A percentile compares a stretch with the other conserved stretches of the same genome.
Evolutionary conservation across 2,797 vertebrate genomes (phyloP).

Genomic region (Leptatherina wallacei): DNA sequence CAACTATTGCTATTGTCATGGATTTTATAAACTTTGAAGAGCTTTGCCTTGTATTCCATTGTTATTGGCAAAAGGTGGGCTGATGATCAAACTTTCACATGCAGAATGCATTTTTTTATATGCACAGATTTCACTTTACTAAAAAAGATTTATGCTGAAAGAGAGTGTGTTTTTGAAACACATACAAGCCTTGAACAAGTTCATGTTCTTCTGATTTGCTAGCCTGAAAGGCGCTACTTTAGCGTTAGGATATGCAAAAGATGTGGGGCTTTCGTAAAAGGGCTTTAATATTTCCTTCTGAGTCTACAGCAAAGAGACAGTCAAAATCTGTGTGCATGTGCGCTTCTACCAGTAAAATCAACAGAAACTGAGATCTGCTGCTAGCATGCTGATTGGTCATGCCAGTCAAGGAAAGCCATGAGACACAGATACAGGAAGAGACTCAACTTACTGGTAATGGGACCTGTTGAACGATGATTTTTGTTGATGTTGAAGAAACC

Average conservation of each 20-base stretch:
- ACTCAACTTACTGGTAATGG: not conserved
- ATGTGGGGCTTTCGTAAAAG: not conserved
- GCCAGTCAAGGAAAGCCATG: not conserved
- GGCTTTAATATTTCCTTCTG: not conserved
- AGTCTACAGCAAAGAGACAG: no score
- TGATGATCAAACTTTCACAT: no score
- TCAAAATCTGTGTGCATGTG: no score
- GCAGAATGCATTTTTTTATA: not conserved
- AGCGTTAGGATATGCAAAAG: not conserved
- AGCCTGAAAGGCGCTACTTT: not conserved
- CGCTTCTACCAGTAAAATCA: no score
- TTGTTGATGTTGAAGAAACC: not conserved
- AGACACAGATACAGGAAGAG: not conserved
- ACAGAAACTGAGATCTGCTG: not conserved
- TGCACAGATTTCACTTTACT: not conserved
- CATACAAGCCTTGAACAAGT: not conserved
- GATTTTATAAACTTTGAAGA: not conserved
- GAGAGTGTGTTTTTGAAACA: not conserved
- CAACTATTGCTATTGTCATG: not conserved
- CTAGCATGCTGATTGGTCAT: not conserved
- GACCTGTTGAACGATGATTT: not conserved
- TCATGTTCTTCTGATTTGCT: no score
- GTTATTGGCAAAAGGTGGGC: no score
- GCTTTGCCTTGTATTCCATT: not conserved
- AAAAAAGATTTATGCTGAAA: not conserved